Evolutionary conservation across 2,888 invertebrate genomes (phyloP), one percentile per base, ranked within the genome.

Genomic region (Lagria hirta): DNA sequence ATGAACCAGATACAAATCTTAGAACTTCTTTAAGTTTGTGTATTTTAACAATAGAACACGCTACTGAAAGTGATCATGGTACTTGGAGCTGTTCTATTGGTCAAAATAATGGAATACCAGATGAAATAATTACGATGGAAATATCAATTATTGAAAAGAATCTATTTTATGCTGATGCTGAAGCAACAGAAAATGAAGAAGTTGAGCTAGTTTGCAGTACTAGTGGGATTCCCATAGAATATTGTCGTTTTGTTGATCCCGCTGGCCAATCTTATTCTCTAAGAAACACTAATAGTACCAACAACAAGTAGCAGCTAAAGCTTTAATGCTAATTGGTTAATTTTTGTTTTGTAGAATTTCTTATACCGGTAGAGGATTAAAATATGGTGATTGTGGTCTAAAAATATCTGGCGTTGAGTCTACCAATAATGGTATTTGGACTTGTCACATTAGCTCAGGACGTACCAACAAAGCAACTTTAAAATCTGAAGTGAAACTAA

Each of bases 41-140:
- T 5, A 12, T 24, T 7, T 24, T 24, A 12, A 10, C 2, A 5
- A 13, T 24, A 3, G 24, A 11, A 15, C 16, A 15, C n/a, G 14
- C 2, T 22, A 41, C 41, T 12, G 20, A 2, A 30, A 27, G n/a
- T n/a, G 37, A 55, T 23, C 45, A 49, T 10, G 55, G 55, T 6
- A 41, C 26, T 4, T 55, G 55, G 55, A 40, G 22, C 1, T 55
- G 55, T 17, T 51, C 41, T 4, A 49, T 48, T 22, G 36, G 49
- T 15, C 30, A 30, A 27, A 35, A 33, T 27, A 48, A 33, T 16
- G 47, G 52, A 3, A 13, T 30, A 4, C 23, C 45, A 4, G 51
- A 51, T 22, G 48, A 52, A 7, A 29, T 16, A 24, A 43, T 52
- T 26, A 30, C 20, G 11, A 27, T 51, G 11, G 43, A 54, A 41